Evolutionary conservation across 2,797 vertebrate species (phyloP), one percentile per base, ranked within the genome.

Genomic region (Pogonophryne albipinna): DNA sequence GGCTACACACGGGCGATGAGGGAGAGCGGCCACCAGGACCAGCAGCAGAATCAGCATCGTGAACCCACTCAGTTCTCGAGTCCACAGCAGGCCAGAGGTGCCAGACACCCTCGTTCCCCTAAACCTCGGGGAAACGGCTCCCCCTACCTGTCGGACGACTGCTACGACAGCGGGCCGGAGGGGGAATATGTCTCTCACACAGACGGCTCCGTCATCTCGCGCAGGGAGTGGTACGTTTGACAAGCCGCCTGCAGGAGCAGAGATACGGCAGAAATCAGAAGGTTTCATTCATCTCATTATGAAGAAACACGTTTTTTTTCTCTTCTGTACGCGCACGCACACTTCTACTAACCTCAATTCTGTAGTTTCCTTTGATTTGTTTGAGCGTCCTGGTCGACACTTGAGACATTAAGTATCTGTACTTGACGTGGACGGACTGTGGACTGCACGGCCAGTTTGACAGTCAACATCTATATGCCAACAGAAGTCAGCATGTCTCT

Each of bases 141-240:
- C 93, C 93, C 96, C 86, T 98, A 97, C 82, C 85, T 97, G 93
- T 95, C 93, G 65, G 96, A 96, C 61, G 96, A 97, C 89, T 95
- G 95, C 91, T 98, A 97, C 3, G 96, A 97, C 84, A 95, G 93
- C 12, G 96, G 96, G 72, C 96, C 96, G 2, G 96, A 97, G 83
- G 96, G 96, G 69, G 98, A 99, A 87, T 98, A 97, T 76, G 98
- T 99, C 90, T 98, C 98, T 76, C 98, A 99, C 93, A 96, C 95
- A 89, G 98, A 99, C 87, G 98, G 98, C 70, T 99, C 98, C 0
- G 97, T 99, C 93, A 99, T 99, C 94, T 99, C 98, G 59, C 97
- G 98, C 85, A 96, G 97, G 93, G 98, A 99, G 94, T 99, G 97
- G 98, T 99, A 99, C 89, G 98, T 99, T 91, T 95, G 89, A 92